Evolutionary conservation across 2,797 vertebrate genomes (phyloP).

Genomic region (Zalophus californianus): DNA sequence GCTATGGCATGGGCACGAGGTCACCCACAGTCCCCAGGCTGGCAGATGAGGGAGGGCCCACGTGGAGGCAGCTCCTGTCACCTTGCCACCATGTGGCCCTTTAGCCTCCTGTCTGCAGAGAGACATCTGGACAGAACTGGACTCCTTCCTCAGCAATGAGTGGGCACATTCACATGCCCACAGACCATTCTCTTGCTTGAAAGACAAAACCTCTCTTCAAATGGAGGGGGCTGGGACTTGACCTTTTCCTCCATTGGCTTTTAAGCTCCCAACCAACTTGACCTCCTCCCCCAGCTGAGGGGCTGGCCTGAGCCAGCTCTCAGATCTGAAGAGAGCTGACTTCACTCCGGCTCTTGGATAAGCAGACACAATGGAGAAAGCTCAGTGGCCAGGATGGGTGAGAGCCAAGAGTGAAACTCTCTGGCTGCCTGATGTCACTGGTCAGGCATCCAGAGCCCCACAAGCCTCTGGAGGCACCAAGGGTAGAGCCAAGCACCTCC

Average conservation of each 20-base stretch:
- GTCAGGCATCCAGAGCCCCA: slow-evolving; percentile 62
- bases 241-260: slow-evolving; percentile 61
- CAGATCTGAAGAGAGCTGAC: slow-evolving; percentile 73
- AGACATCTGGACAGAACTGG: slow-evolving; percentile 14
- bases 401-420: slow-evolving; percentile 67
- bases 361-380: slow-evolving; percentile 76
- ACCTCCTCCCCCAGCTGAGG: slow-evolving; percentile 67
- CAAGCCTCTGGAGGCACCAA: slow-evolving; percentile 46
- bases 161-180: slow-evolving; percentile 48
- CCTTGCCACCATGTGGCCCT: slow-evolving; percentile 14
- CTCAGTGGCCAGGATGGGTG: slow-evolving; percentile 54
- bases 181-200: slow-evolving; percentile 34
- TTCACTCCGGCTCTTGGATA: slow-evolving; percentile 77
- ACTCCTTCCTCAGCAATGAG: slow-evolving; percentile 35
- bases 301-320: slow-evolving; percentile 55
- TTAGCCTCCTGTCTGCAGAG: background rate
- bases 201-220: slow-evolving; percentile 72
- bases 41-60: background rate
- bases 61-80: slow-evolving; percentile 1
- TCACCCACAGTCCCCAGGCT: background rate
- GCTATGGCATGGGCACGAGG: background rate
- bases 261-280: slow-evolving; percentile 73
- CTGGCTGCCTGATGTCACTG: slow-evolving; percentile 64
- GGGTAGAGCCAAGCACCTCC: slow-evolving; percentile 18
- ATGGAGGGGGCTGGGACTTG: slow-evolving; percentile 40